Percentiles rank a stretch among this genome's conserved stretches.
Evolutionary conservation across 2,113 vertebrate genomes (phyloP).

Genomic region (Apteryx owenii): DNA sequence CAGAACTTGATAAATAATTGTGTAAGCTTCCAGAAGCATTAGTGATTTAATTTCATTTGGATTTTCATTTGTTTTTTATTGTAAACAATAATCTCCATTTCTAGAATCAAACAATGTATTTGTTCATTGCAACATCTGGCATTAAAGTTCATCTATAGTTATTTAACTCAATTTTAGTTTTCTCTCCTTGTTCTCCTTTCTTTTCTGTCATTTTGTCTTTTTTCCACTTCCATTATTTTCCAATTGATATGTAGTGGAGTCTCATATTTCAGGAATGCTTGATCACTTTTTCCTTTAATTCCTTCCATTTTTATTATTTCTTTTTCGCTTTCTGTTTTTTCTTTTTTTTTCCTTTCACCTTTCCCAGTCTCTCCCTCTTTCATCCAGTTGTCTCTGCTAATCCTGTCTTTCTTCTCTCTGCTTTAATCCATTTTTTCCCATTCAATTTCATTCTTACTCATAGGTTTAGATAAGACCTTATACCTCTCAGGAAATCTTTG

Average conservation of each 20-base stretch:
- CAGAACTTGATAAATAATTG: not conserved
- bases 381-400: not conserved
- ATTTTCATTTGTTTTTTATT: not conserved
- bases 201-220: not conserved
- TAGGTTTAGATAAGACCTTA: not conserved
- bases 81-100: not conserved
- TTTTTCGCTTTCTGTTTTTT: not conserved
- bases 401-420: not conserved
- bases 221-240: not conserved
- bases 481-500: not conserved
- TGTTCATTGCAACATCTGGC: not conserved
- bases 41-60: not conserved
- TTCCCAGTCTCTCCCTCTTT: fast-evolving
- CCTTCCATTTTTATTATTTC: not conserved
- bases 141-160: not conserved
- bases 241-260: not conserved
- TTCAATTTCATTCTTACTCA: not conserved
- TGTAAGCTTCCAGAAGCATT: not conserved
- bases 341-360: not conserved
- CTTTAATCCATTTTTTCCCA: not conserved
- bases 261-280: not conserved
- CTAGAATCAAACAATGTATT: not conserved
- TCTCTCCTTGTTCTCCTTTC: not conserved
- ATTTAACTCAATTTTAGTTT: not conserved
- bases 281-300: not conserved